Evolutionary conservation across 2,113 vertebrate species (phyloP), one percentile per base, ranked within the genome.

Genomic region (Ciconia stormi): DNA sequence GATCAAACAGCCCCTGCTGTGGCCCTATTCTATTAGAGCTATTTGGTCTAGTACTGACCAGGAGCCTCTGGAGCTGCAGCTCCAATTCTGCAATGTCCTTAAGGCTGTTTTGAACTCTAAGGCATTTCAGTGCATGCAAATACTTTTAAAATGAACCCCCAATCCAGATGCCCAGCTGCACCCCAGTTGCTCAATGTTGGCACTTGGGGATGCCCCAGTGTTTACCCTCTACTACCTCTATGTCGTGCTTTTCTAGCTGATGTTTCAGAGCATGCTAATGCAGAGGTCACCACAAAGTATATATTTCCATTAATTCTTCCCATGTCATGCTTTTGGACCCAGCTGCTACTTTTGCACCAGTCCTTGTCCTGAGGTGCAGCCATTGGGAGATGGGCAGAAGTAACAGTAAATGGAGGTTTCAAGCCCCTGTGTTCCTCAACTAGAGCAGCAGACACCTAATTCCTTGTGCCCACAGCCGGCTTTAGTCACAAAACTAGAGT

Each of bases 181-280:
- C 4, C 16, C 20, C 6, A 2, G 38, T 3, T 66, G 27, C 40
- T 85, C 34, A 12, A 0, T 10, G 16, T 9, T 67, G 32, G 30
- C 40, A 23, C 9, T 56, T 0, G 0, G 34, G 29, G 47, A 30
- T 90, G 58, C 36, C 66, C 26, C 32, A 3, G 4, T 11, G 19
- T 52, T 87, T 49, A 27, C 36, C 11, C 58, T 40, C 30, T 40
- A 18, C n/a, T 21, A 4, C 30, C 12, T 69, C 30, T 26, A 12
- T 7, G 11, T 22, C 1, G 1, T 52, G 50, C 27, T 94, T 66
- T 61, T 52, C 46, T 36, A 23, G 63, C 32, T 85, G 63, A 11
- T 13, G 16, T 73, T 94, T 84, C 66, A 56, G 70, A 79, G 32
- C 29, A 44, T 66, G 47, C 17, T 36, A 52, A 22, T 21, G 47